Evolutionary conservation across 2,888 invertebrate species (phyloP).

Genomic region (Orthonychiurus folsomi): DNA sequence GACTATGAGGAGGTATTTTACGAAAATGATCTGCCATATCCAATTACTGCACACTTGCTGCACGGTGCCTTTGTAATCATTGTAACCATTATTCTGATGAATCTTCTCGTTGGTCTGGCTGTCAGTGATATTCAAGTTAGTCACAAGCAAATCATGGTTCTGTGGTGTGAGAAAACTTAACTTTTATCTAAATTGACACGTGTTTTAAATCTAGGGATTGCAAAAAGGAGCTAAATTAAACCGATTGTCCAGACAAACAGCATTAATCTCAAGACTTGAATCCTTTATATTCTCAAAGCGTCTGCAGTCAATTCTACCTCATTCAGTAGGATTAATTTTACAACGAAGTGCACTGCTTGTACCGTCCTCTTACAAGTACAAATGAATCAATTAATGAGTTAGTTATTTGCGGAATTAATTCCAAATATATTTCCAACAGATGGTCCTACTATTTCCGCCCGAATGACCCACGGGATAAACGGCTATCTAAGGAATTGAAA

Average conservation of each 20-base stretch:
- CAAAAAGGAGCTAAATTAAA: conserved; percentile 58
- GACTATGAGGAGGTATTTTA: conserved; percentile 37
- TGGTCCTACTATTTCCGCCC: conserved; percentile 66
- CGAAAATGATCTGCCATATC: conserved; percentile 24
- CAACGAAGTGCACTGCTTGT: conserved; percentile 66
- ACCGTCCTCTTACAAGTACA: conserved; percentile 49
- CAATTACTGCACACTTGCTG: conserved; percentile 33
- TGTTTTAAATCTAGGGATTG: conserved; percentile 47
- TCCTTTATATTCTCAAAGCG: conserved; percentile 71
- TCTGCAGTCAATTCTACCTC: conserved; percentile 53
- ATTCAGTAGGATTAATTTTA: conserved; percentile 55
- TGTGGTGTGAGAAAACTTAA: no score
- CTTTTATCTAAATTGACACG: neutral
- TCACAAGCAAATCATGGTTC: no score
- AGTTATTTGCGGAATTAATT: neutral
- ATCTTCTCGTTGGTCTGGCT: conserved; percentile 36
- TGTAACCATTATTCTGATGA: conserved; percentile 37
- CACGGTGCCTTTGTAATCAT: conserved; percentile 34
- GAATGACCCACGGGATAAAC: conserved; percentile 70
- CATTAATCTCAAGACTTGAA: conserved; percentile 70
- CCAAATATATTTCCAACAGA: conserved; percentile 53
- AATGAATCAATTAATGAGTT: neutral
- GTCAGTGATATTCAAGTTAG: conserved; percentile 36
- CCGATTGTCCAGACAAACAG: conserved; percentile 68
- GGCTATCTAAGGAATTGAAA: conserved; percentile 66